These are phyloP conservation scores for Linnaemya tessellans DNA, from an alignment of 2,888 invertebrate species.

Conservation along the genomic window DNA sequence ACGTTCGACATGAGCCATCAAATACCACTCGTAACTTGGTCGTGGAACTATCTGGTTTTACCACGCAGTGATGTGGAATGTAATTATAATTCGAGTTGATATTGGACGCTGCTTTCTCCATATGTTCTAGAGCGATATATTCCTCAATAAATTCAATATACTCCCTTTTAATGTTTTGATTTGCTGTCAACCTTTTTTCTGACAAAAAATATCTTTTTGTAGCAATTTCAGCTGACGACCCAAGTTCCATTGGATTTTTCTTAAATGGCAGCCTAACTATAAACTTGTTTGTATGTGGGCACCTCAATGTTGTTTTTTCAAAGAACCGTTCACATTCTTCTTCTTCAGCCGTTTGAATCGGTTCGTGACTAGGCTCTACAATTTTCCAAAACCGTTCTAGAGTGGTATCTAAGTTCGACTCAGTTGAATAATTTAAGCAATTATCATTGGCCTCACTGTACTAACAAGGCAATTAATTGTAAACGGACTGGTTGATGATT, in stretches of 20 bases:
- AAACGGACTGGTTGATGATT: not conserved
- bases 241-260: no score
- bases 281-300: constrained; percentile 30
- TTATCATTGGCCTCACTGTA: not conserved
- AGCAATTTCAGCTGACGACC: no score
- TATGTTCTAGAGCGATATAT: no score
- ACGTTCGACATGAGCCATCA: constrained; percentile 12
- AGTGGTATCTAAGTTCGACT: not conserved
- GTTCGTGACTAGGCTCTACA: constrained; percentile 18
- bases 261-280: constrained; percentile 22
- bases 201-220: no score
- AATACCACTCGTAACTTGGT: constrained; percentile 39
- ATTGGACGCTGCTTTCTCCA: no score
- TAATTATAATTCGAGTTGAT: no score
- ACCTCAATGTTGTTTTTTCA: not conserved
- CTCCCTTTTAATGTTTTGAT: no score
- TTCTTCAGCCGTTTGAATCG: no score
- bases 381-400: constrained; percentile 54
- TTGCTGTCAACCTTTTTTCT: no score
- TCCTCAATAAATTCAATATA: no score
- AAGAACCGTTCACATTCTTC: constrained; percentile 31
- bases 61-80: no score
- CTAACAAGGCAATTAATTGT: not conserved
- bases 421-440: not conserved
- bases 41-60: not conserved